A percentile compares a stretch with the other conserved stretches of the same genome.
These are phyloP conservation scores for Mormyrops boulengeri DNA, from an alignment of 2,797 vertebrate genomes.

Conservation along the genomic window DNA sequence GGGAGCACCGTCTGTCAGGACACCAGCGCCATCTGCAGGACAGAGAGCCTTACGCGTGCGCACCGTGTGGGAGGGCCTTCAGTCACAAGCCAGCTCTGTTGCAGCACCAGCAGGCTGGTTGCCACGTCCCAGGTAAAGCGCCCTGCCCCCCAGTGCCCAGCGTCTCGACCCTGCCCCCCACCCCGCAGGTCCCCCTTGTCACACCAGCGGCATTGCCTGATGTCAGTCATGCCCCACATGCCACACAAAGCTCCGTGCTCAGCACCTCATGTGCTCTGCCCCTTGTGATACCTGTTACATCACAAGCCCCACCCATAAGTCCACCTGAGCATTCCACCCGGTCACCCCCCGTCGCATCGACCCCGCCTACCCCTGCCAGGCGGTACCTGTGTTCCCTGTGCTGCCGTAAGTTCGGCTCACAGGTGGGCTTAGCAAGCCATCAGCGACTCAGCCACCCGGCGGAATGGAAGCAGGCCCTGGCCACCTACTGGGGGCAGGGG, in stretches of 20 bases:
- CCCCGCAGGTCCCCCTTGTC: not conserved
- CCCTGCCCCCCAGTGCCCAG: not conserved
- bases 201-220: not conserved
- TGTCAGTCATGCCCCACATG: not conserved
- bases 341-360: conserved; percentile 37
- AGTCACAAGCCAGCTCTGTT: conserved; percentile 60
- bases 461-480: conserved; percentile 11
- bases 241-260: not conserved
- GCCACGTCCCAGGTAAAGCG: conserved; percentile 31
- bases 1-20: conserved; percentile 33
- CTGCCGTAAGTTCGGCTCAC: conserved; percentile 34
- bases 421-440: conserved; percentile 43
- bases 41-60: conserved; percentile 52
- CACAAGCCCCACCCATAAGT: conserved; percentile 1
- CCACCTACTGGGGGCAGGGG: not conserved
- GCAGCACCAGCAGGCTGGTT: conserved; percentile 59
- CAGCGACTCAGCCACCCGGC: conserved; percentile 25
- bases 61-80: conserved; percentile 56
- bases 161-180: not conserved
- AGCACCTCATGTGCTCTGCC: not conserved
- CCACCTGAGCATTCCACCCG: conserved; percentile 28
- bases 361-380: conserved; percentile 32
- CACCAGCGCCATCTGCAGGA: conserved; percentile 42
- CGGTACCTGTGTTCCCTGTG: conserved; percentile 42
- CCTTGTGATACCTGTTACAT: not conserved